Evolutionary conservation across 2,888 invertebrate genomes (phyloP).

Genomic region (Tanytarsus gracilentus): DNA sequence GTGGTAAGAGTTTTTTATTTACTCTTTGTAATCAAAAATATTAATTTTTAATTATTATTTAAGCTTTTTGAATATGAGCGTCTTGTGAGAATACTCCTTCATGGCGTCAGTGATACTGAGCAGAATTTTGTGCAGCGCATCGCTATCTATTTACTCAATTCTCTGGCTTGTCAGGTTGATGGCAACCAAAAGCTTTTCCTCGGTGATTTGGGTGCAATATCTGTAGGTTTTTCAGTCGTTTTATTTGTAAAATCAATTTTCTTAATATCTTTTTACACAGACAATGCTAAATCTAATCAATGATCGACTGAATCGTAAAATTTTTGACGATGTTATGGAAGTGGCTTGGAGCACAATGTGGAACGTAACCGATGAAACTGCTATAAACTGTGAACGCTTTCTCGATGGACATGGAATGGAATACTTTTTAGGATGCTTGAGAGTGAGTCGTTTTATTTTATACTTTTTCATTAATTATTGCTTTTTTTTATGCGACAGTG

Average conservation of each 20-base stretch:
- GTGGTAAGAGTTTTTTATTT: constrained; percentile 55
- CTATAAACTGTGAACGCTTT: constrained; percentile 86
- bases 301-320: constrained; percentile 61
- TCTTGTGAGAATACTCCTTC: constrained; percentile 70
- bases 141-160: constrained; percentile 89
- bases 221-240: constrained; percentile 46
- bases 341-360: constrained; percentile 99
- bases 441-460: constrained; percentile 47
- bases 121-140: constrained; percentile 89
- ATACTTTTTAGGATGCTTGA: constrained; percentile 77
- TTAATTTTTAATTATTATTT: constrained; percentile 32
- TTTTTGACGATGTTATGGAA: constrained; percentile 93
- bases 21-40: neutral
- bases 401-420: constrained; percentile 82
- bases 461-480: constrained; percentile 1
- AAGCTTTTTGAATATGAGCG: constrained; percentile 86
- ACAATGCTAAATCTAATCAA: constrained; percentile 83
- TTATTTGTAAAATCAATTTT: neutral
- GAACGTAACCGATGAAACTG: constrained; percentile 96
- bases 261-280: constrained; percentile 42
- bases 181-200: constrained; percentile 84
- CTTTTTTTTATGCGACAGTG: constrained; percentile 47
- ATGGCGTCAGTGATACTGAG: constrained; percentile 70
- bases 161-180: constrained; percentile 93
- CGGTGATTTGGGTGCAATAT: constrained; percentile 80